Conservation (phyloP, 2,888 invertebrate genomes). For the Chloroclystis v-ata region DNA sequence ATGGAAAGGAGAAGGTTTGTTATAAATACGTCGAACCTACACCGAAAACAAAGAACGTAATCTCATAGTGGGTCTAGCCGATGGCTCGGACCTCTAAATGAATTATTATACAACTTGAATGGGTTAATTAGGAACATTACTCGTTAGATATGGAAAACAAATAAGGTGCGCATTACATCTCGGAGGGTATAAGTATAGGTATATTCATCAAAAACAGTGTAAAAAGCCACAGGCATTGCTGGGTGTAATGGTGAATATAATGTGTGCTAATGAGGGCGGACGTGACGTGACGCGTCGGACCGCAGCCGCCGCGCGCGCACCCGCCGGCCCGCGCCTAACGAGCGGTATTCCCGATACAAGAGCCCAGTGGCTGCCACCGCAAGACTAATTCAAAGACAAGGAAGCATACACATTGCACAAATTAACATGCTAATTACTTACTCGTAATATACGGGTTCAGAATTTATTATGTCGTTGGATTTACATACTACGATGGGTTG, state of each 20-base stretch:
- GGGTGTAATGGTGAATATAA: slow-evolving; percentile 72
- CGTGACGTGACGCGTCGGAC: slow-evolving; percentile 73
- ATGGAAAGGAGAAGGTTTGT: too few relatives aligned
- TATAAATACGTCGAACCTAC: too few relatives aligned
- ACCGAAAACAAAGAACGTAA: too few relatives aligned
- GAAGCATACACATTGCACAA: slow-evolving; percentile 17
- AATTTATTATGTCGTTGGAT: slow-evolving; percentile 15
- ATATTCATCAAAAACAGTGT: slow-evolving; percentile 60
- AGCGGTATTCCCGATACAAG: slow-evolving; percentile 69
- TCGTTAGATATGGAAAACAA: slow-evolving; percentile 28
- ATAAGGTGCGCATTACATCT: slow-evolving; percentile 40
- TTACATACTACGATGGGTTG: slow-evolving; percentile 12
- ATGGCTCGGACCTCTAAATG: too few relatives aligned
- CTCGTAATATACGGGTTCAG: slow-evolving; percentile 12
- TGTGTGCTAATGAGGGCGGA: slow-evolving; percentile 75
- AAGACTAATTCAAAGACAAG: slow-evolving; percentile 34
- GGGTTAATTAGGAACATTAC: slow-evolving; percentile 30
- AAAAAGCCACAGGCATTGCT: slow-evolving; percentile 60
- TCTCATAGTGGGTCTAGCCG: too few relatives aligned
- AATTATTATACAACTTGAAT: neutral
- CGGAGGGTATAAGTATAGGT: slow-evolving; percentile 35
- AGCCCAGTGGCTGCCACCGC: slow-evolving; percentile 34
- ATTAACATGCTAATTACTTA: slow-evolving; percentile 23
- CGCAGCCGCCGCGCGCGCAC: slow-evolving; percentile 53
- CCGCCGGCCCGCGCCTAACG: slow-evolving; percentile 59